Conservation (phyloP, 1,140 invertebrate genomes). For the Drosophila auraria region DNA sequence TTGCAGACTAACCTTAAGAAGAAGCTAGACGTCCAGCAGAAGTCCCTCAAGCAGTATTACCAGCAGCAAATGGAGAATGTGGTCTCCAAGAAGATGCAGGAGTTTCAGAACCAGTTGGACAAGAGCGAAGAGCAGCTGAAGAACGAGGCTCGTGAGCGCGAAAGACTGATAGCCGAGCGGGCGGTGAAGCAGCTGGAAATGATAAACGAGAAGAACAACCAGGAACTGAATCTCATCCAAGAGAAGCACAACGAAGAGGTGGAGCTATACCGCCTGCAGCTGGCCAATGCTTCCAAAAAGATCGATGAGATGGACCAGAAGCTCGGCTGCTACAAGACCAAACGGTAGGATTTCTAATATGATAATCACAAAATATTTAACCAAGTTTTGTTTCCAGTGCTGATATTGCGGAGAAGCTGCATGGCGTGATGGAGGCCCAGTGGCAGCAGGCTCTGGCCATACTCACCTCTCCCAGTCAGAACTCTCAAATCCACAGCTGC, state of each 20-base stretch:
- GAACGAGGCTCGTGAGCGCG: constrained; percentile 88
- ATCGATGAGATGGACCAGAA: constrained; percentile 88
- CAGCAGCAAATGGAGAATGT: constrained; percentile 92
- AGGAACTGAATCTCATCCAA: constrained; percentile 91
- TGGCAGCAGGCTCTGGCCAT: constrained; percentile 91
- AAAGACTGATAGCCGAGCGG: constrained; percentile 88
- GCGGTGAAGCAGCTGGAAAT: constrained; percentile 90
- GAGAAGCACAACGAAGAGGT: constrained; percentile 92
- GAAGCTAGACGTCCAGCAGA: constrained; percentile 88
- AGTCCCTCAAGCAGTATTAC: constrained; percentile 90
- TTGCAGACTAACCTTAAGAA: constrained; percentile 81
- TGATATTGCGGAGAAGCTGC: constrained; percentile 90
- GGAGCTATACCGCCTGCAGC: constrained; percentile 88
- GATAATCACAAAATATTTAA: neutral
- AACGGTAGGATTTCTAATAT: constrained; percentile 62
- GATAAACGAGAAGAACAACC: constrained; percentile 90
- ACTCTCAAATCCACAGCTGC: constrained; percentile 26
- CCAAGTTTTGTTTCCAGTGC: constrained; percentile 65
- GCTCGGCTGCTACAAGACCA: constrained; percentile 86
- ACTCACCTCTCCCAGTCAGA: constrained; percentile 86
- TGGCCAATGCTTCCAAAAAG: constrained; percentile 89
- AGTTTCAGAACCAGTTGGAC: constrained; percentile 92
- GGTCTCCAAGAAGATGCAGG: constrained; percentile 90
- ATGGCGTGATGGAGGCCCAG: constrained; percentile 92
- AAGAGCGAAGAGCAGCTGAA: constrained; percentile 88